Conservation (phyloP, 2,113 vertebrate species). For the Manacus vitellinus region DNA sequence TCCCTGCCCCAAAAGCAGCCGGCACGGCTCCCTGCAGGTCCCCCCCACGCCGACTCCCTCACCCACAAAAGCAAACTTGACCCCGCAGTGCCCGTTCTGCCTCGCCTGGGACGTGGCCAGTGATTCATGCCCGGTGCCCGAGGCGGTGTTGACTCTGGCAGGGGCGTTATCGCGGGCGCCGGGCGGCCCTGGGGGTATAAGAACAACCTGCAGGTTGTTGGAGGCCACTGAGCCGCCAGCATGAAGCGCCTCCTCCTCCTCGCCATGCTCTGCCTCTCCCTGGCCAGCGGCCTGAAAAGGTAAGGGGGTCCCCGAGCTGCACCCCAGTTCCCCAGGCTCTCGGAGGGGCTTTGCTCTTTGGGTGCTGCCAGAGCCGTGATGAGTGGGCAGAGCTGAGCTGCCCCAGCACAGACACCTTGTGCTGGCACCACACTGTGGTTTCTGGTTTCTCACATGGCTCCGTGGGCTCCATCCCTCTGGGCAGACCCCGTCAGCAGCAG, state of each 20-base stretch:
- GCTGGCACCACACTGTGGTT: accelerated
- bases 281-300: slow-evolving; percentile 33
- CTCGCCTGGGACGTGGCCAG: neutral
- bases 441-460: neutral
- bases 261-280: neutral
- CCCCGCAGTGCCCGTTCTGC: neutral
- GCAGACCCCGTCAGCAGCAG: neutral
- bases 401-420: accelerated
- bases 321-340: neutral
- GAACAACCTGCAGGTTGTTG: neutral
- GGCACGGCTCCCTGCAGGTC: accelerated
- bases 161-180: neutral
- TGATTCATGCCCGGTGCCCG: slow-evolving; percentile 23
- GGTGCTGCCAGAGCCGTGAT: neutral
- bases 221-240: neutral
- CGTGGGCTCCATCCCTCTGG: accelerated
- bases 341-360: accelerated
- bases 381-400: neutral
- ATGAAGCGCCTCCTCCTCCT: slow-evolving; percentile 54
- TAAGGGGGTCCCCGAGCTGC: neutral
- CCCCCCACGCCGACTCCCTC: neutral
- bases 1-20: accelerated
- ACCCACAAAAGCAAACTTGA: slow-evolving; percentile 30
- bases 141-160: slow-evolving; percentile 37
- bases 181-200: slow-evolving; percentile 18